phyloP scores from a whole-genome alignment of 2,888 invertebrate species.

The Eutolmus rufibarbis region DNA sequence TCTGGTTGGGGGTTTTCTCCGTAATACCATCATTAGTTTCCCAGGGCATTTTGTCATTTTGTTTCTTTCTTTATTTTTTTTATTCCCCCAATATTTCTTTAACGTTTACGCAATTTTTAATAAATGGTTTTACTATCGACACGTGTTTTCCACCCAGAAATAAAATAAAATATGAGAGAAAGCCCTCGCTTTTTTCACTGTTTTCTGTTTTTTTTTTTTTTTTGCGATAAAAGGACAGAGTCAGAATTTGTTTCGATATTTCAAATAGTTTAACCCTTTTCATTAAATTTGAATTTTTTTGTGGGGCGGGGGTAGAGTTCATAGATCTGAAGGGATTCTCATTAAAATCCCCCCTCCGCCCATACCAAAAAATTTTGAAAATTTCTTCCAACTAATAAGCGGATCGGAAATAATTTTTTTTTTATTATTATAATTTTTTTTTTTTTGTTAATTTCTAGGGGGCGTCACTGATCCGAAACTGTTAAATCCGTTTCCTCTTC shows the following conservation, averaged over 20 bases:
- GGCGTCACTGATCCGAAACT: background rate
- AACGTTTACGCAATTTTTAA: background rate
- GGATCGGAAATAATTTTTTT: background rate
- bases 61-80: background rate
- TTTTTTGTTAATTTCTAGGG: background rate
- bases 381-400: background rate
- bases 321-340: background rate
- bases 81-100: background rate
- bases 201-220: background rate
- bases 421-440: background rate
- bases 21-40: background rate
- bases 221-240: background rate
- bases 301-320: too few relatives aligned
- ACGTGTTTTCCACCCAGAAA: background rate
- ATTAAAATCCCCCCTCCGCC: background rate
- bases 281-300: too few relatives aligned
- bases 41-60: background rate
- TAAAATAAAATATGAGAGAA: background rate
- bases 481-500: background rate
- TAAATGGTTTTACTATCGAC: background rate
- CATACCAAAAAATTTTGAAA: background rate
- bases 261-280: too few relatives aligned
- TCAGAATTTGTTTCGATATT: too few relatives aligned
- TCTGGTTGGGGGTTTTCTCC: background rate
- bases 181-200: too few relatives aligned